Conservation (phyloP, 2,888 invertebrate species). For the Leucoma salicis region DNA sequence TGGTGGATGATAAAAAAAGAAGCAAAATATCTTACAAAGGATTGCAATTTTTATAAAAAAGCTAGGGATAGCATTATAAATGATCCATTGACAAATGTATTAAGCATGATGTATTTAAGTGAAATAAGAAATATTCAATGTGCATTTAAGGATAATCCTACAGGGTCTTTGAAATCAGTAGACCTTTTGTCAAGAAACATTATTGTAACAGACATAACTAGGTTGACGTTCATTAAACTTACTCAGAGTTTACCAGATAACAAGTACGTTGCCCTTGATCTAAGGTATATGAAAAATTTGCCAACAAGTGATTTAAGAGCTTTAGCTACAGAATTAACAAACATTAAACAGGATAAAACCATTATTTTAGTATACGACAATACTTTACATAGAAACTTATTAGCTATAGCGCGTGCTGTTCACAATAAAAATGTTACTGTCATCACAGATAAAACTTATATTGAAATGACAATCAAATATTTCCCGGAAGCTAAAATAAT, state of each 20-base stretch:
- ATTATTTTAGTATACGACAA: conserved; percentile 1
- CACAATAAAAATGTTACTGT: not conserved
- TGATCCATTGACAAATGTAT: conserved; percentile 3
- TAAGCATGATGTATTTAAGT: not conserved
- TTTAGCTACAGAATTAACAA: not conserved
- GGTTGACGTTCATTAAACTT: not conserved
- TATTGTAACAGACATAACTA: not conserved
- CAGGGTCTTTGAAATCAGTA: not conserved
- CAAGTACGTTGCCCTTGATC: not conserved
- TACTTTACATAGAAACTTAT: not conserved
- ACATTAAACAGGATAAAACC: not conserved
- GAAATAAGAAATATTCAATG: not conserved
- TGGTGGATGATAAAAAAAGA: conserved; percentile 12
- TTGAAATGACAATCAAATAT: not conserved
- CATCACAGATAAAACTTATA: not conserved
- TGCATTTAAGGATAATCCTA: not conserved
- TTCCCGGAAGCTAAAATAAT: not conserved
- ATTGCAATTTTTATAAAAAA: conserved; percentile 6
- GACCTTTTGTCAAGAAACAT: not conserved
- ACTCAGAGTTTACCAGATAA: not conserved
- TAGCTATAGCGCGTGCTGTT: not conserved
- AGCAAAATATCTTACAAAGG: not conserved
- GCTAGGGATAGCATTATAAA: conserved; percentile 5
- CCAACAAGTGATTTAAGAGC: not conserved
- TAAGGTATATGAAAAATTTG: not conserved